phyloP scores from a whole-genome alignment of 2,888 invertebrate species.

The Eilema sororculum region DNA sequence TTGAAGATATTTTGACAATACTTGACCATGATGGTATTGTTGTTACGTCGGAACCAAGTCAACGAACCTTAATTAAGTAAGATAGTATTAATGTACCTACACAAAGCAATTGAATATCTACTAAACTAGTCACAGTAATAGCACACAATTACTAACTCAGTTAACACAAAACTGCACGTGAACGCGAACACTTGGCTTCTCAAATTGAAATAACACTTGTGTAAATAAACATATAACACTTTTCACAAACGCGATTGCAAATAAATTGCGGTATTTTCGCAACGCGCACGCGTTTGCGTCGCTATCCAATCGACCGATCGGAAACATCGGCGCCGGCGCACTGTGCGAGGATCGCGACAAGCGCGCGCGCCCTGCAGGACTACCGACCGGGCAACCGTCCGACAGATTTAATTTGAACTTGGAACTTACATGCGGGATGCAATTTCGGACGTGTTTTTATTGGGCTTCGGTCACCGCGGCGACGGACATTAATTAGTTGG shows the following conservation, averaged over 20 bases:
- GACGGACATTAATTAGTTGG: slow-evolving; percentile 68
- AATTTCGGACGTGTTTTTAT: slow-evolving; percentile 73
- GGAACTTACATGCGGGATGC: slow-evolving; percentile 71
- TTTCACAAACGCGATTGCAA: slow-evolving; percentile 46
- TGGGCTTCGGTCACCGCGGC: slow-evolving; percentile 65
- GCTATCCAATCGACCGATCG: slow-evolving; percentile 75
- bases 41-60: slow-evolving; percentile 45
- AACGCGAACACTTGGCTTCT: slow-evolving; percentile 30
- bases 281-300: slow-evolving; percentile 61
- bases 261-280: slow-evolving; percentile 64
- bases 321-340: slow-evolving; percentile 76
- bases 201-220: slow-evolving; percentile 49
- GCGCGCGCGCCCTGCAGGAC: slow-evolving; percentile 57
- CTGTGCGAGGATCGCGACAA: slow-evolving; percentile 53
- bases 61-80: slow-evolving; percentile 63
- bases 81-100: slow-evolving; percentile 46
- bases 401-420: slow-evolving; percentile 77
- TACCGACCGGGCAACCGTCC: slow-evolving; percentile 48
- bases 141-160: slow-evolving; percentile 56
- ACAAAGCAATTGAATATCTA: slow-evolving; percentile 52
- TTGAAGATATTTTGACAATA: slow-evolving; percentile 23
- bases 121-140: slow-evolving; percentile 52
- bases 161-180: slow-evolving; percentile 36
- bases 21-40: slow-evolving; percentile 30
- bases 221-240: slow-evolving; percentile 49